Conservation (phyloP, 2,888 invertebrate genomes). For the Lycocerus yunnanus region DNA sequence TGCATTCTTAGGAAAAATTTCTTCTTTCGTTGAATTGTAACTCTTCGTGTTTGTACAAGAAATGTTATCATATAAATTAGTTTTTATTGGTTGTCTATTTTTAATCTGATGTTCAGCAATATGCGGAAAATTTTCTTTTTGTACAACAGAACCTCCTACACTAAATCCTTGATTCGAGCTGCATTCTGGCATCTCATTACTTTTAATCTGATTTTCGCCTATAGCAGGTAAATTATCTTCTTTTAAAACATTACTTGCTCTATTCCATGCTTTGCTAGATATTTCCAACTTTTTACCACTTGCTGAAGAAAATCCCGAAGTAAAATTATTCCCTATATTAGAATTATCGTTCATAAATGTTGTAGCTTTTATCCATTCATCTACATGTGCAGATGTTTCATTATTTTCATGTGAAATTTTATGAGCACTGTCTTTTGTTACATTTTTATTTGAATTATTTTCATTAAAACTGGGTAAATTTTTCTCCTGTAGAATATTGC, state of each 20-base stretch:
- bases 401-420: neutral
- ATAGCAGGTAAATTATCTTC: neutral
- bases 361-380: neutral
- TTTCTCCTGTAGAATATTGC: neutral
- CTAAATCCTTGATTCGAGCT: neutral
- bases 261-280: neutral
- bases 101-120: neutral
- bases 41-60: no score
- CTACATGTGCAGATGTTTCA: neutral
- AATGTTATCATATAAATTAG: no score
- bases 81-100: neutral
- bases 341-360: neutral
- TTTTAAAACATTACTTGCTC: neutral
- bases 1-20: neutral
- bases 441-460: neutral
- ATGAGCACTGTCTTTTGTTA: neutral
- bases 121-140: conserved; percentile 17
- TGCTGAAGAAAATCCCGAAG: neutral
- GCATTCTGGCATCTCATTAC: neutral
- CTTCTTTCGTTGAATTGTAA: neutral
- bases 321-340: neutral
- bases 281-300: neutral
- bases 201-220: neutral
- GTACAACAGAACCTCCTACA: conserved; percentile 43
- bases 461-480: neutral